Base-by-base conservation (phyloP, 1,140 invertebrate species). In the Andricus grossulariae region DNA sequence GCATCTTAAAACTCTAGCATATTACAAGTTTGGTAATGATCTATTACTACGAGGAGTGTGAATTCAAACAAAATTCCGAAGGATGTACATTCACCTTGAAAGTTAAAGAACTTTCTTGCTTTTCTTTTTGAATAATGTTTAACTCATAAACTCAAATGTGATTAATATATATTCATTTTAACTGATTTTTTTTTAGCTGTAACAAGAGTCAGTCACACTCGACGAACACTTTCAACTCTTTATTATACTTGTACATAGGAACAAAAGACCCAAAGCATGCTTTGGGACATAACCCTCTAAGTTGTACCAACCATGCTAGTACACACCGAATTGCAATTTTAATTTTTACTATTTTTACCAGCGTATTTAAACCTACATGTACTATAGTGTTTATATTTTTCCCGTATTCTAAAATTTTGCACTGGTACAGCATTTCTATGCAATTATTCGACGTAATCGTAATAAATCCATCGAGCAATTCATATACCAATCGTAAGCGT, bases 371-470 rank as follows among this genome's bases (percentile, higher is more conserved):
- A 54, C 10, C 18, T 18, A 10, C 52, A 18, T 54, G 52, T 45
- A 11, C 39, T 11, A 45, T 45, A 45, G 52, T 54, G n/a, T 54
- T 54, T 54, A 6, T 18, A 54, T 54, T 54, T 54, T 3, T 18
- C 57, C 21, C 12, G 57, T 66, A 66, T 66, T 66, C 25, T n/a
- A 39, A 60, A 60, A 66, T n/a, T 15, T 45, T 66, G 60, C 32
- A 66, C 45, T 66, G 15, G 45, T 66, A n/a, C 25, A 66, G 60
- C n/a, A 66, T 66, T 39, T 16, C 16, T 66, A 32, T 10, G 39
- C 25, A 66, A 39, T n/a, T 54, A 66, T 16, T 13, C 25, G 25
- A 12, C 55, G 7, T 0, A 66, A 6, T 11, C 8, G 39, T 11
- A 45, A 45, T 45, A 11, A 45, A 8, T 11, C 2, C 0, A 10